phyloP scores from a whole-genome alignment of 1,140 invertebrate species.

The Pseudomyrmex dendroicus region DNA sequence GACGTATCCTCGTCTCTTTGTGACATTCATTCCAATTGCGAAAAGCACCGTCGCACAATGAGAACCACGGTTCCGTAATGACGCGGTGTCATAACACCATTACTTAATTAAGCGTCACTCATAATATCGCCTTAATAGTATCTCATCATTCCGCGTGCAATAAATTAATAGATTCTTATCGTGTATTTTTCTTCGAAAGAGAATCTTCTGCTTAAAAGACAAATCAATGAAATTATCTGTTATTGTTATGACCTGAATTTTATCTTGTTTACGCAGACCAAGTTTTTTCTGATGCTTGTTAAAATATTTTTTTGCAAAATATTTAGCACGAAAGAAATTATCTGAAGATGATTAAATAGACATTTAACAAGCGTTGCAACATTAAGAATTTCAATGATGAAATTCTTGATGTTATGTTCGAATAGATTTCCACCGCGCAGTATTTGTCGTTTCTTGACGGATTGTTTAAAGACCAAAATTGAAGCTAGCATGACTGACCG shows the following conservation, averaged over 20 bases:
- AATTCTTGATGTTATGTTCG: constrained; percentile 15
- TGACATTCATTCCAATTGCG: background rate
- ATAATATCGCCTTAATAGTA: background rate
- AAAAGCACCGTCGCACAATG: background rate
- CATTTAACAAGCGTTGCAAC: background rate
- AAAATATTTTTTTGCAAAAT: background rate
- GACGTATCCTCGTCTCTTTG: background rate
- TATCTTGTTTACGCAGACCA: background rate
- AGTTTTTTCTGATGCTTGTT: background rate
- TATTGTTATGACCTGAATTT: constrained; percentile 19
- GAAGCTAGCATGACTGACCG: constrained; percentile 42
- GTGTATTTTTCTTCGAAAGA: background rate
- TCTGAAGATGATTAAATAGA: background rate
- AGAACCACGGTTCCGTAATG: background rate
- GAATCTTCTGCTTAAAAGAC: background rate
- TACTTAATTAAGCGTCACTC: constrained; percentile 13
- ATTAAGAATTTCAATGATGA: background rate
- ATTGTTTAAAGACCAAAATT: constrained; percentile 9
- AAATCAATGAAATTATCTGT: background rate
- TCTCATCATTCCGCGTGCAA: background rate
- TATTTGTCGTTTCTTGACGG: background rate
- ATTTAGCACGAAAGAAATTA: background rate
- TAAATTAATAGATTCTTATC: background rate
- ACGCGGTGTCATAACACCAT: background rate
- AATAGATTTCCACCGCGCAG: background rate